These are phyloP conservation scores for Parasteatoda lunata DNA, from an alignment of 2,888 invertebrate species.

Conservation along the genomic window DNA sequence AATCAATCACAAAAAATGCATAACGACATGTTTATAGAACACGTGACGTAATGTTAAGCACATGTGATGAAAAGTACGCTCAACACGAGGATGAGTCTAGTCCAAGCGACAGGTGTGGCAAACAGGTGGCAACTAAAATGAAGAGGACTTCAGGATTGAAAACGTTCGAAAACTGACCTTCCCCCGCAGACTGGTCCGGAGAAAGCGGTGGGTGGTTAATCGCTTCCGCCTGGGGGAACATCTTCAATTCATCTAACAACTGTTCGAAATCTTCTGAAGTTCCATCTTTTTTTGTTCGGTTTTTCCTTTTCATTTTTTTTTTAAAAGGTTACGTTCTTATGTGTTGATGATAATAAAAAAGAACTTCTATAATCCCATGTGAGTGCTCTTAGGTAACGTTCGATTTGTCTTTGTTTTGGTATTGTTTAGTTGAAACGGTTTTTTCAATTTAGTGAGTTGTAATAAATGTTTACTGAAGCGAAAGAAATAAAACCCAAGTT, in stretches of 20 bases:
- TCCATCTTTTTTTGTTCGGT: not conserved
- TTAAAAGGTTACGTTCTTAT: not conserved
- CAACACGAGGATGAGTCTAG: conserved; percentile 4
- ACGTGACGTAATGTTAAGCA: not conserved
- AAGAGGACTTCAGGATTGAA: not conserved
- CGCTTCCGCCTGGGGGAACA: conserved; percentile 36
- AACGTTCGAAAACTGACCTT: conserved; percentile 24
- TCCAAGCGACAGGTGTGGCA: conserved; percentile 48
- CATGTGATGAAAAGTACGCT: not conserved
- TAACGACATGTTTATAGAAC: conserved; percentile 9
- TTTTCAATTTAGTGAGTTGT: no score
- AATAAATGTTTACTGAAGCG: no score
- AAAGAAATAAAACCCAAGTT: no score
- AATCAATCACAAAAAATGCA: not conserved
- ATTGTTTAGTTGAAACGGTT: no score
- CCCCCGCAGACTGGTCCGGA: conserved; percentile 42
- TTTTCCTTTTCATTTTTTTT: not conserved
- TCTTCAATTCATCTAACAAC: not conserved
- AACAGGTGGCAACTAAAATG: conserved; percentile 48
- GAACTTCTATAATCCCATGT: no score
- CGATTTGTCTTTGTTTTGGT: no score
- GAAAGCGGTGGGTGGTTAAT: conserved; percentile 50
- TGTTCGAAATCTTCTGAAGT: not conserved
- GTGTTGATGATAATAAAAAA: no score
- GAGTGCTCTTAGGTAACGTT: no score